Conservation (phyloP, 30 jellyfish, hydroid and myxozoan species). For the Chironex yamaguchii region DNA sequence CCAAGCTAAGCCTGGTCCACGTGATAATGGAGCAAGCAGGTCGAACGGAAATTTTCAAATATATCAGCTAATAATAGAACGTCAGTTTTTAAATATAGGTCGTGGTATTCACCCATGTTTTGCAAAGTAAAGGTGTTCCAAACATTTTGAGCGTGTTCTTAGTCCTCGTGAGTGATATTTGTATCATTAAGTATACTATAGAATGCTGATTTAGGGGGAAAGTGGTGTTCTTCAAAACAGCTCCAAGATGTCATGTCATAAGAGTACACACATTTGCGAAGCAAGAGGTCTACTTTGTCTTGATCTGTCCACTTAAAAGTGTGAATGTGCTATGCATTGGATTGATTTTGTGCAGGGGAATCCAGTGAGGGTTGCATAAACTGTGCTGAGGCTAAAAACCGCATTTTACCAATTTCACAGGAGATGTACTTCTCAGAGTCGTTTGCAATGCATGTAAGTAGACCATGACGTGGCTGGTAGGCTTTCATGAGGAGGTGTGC, state of each 20-base stretch:
- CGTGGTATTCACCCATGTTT: conserved; percentile 48
- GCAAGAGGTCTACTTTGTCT: conserved; percentile 6
- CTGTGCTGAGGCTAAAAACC: no score
- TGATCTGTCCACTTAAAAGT: conserved; percentile 29
- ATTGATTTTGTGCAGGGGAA: no score
- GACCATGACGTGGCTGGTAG: no score
- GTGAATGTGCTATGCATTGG: no score
- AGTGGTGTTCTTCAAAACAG: background rate
- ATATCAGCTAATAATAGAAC: conserved; percentile 65
- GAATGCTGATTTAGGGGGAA: conserved; percentile 40
- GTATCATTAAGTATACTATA: conserved; percentile 6
- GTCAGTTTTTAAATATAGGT: conserved; percentile 37
- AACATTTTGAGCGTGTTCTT: conserved; percentile 51
- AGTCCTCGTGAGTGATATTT: conserved; percentile 37
- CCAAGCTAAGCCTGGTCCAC: conserved; percentile 71
- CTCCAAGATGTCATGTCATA: conserved; percentile 47
- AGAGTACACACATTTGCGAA: conserved; percentile 77
- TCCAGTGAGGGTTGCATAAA: no score
- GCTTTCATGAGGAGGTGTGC: conserved; percentile 53
- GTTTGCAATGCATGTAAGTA: no score
- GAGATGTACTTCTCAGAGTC: no score
- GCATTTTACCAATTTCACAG: no score
- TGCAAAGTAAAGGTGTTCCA: conserved; percentile 5
- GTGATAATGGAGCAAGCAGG: conserved; percentile 22
- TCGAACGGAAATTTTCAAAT: conserved; percentile 36